Evolutionary conservation across 2,113 vertebrate genomes (phyloP).

Genomic region (Pundamilia nyererei): DNA sequence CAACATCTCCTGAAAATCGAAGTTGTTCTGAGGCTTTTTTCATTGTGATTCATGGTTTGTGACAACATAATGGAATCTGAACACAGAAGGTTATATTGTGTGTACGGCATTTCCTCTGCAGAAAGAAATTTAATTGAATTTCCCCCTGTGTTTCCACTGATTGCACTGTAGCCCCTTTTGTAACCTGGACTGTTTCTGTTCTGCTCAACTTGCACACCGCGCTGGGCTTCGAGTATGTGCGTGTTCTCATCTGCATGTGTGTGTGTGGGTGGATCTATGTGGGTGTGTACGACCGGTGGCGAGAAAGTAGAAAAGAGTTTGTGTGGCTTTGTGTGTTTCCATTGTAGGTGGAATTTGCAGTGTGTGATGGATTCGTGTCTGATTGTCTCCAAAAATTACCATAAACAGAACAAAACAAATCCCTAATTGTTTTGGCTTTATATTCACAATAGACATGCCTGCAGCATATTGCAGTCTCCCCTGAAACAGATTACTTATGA

Average conservation of each 20-base stretch:
- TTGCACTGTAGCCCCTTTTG: constrained; percentile 48
- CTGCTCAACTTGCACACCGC: constrained; percentile 11
- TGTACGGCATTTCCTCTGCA: constrained; percentile 50
- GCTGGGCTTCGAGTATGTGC: neutral
- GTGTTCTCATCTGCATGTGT: neutral
- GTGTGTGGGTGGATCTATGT: constrained; percentile 16
- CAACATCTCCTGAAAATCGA: constrained; percentile 46
- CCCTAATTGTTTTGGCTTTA: constrained; percentile 50
- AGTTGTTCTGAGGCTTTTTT: constrained; percentile 46
- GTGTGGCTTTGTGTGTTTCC: neutral
- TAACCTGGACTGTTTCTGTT: constrained; percentile 48
- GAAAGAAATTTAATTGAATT: constrained; percentile 63
- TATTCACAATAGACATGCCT: constrained; percentile 25
- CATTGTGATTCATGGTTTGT: constrained; percentile 56
- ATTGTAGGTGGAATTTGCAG: constrained; percentile 33
- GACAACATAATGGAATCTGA: constrained; percentile 62
- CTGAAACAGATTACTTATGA: neutral
- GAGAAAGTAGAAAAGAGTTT: constrained; percentile 1
- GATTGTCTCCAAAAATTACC: constrained; percentile 48
- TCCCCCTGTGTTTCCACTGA: constrained; percentile 46
- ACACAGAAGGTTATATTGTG: constrained; percentile 41
- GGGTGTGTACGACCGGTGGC: constrained; percentile 12
- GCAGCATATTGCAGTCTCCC: neutral
- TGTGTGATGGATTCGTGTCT: constrained; percentile 47
- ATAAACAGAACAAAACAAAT: constrained; percentile 40